A percentile compares a stretch with the other conserved stretches of the same genome.
These are phyloP conservation scores for Pholis gunnellus DNA, from an alignment of 2,113 vertebrate species.

Conservation along the genomic window DNA sequence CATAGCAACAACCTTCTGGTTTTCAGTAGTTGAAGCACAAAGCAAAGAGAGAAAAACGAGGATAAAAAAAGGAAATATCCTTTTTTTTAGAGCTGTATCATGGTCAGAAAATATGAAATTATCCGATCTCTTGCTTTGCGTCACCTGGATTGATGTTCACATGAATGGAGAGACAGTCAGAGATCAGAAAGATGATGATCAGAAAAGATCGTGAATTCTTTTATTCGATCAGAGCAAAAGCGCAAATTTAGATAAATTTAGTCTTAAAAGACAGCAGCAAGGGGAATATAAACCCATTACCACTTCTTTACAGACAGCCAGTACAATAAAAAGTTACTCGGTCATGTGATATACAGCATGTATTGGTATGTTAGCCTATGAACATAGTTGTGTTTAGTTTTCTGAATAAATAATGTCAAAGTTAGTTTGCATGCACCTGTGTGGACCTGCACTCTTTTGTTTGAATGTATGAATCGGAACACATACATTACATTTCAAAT, in stretches of 20 bases:
- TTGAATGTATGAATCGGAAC: background rate
- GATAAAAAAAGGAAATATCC: no score
- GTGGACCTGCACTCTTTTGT: background rate
- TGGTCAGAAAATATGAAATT: background rate
- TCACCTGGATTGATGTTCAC: background rate
- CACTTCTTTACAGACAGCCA: background rate
- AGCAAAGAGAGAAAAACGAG: background rate
- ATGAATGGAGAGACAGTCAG: background rate
- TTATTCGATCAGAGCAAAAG: background rate
- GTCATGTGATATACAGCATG: background rate
- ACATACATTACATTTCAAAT: background rate
- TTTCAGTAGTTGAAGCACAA: slow-evolving; percentile 40
- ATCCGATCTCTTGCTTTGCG: background rate
- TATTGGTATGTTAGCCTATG: background rate
- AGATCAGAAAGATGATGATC: background rate
- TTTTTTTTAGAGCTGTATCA: background rate
- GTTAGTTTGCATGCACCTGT: no score
- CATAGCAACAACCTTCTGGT: slow-evolving; percentile 66
- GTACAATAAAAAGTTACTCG: background rate
- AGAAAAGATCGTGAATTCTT: background rate
- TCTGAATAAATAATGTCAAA: no score
- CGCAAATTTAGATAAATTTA: background rate
- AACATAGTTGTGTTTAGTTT: no score
- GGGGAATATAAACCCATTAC: background rate
- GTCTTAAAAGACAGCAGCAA: background rate